Percentiles rank a stretch among this genome's conserved stretches.
phyloP scores from a whole-genome alignment of 2,113 vertebrate species.

The Saccopteryx leptura region DNA sequence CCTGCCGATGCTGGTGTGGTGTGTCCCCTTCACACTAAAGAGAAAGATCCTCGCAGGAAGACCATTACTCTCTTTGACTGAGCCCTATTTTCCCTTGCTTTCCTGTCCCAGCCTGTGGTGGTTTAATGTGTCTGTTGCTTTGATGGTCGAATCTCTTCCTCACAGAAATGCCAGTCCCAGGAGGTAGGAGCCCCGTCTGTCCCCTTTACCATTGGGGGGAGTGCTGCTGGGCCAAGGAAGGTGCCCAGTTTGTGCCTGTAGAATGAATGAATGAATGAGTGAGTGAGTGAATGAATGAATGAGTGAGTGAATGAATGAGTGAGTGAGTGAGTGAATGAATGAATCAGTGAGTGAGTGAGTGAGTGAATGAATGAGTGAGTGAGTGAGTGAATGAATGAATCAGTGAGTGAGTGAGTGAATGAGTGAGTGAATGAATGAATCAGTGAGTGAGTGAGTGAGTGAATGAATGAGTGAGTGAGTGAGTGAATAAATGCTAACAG shows the following conservation, averaged over 20 bases:
- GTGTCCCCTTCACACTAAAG: neutral
- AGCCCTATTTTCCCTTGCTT: neutral
- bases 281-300: neutral
- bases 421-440: too few relatives aligned
- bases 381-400: neutral
- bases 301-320: too few relatives aligned
- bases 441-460: too few relatives aligned
- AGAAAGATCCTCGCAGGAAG: neutral
- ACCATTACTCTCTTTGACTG: neutral
- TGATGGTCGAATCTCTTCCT: neutral
- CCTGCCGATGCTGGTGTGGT: accelerated
- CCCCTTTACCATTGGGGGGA: neutral
- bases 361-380: neutral
- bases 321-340: too few relatives aligned
- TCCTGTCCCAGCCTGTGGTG: neutral
- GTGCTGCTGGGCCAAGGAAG: neutral
- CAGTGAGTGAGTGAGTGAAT: neutral
- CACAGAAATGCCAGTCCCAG: neutral
- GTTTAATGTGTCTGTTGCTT: neutral
- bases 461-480: too few relatives aligned
- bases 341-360: too few relatives aligned
- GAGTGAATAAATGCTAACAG: neutral
- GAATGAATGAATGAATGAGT: neutral
- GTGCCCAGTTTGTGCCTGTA: neutral
- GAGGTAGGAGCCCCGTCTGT: neutral